Conservation (phyloP, 2,113 vertebrate species). For the Daboia siamensis region DNA sequence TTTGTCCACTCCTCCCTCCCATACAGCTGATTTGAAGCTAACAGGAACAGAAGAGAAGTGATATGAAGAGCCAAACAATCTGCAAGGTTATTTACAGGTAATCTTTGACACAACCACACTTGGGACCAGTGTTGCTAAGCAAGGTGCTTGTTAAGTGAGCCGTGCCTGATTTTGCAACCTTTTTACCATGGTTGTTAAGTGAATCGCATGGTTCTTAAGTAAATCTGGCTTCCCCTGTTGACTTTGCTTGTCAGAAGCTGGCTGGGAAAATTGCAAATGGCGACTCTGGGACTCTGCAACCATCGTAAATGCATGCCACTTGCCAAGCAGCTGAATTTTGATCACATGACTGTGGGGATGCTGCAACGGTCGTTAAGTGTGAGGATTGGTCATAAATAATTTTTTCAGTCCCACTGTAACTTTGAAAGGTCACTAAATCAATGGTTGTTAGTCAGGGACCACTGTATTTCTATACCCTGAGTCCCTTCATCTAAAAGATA, state of each 20-base stretch:
- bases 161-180: neutral
- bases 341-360: neutral
- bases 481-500: neutral
- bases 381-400: neutral
- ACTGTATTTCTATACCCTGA: neutral
- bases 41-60: neutral
- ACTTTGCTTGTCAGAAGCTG: neutral
- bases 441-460: neutral
- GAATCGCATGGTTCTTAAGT: neutral
- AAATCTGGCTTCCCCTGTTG: neutral
- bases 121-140: neutral
- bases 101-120: neutral
- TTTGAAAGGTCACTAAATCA: neutral
- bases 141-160: neutral
- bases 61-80: neutral
- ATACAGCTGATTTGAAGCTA: neutral
- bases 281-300: neutral
- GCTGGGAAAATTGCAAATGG: neutral
- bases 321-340: neutral
- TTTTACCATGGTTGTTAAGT: neutral
- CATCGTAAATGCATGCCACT: neutral
- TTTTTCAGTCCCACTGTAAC: neutral
- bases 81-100: neutral
- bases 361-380: neutral
- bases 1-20: neutral